These are phyloP conservation scores for Mohoua ochrocephala DNA, from an alignment of 2,113 vertebrate genomes.

Conservation along the genomic window DNA sequence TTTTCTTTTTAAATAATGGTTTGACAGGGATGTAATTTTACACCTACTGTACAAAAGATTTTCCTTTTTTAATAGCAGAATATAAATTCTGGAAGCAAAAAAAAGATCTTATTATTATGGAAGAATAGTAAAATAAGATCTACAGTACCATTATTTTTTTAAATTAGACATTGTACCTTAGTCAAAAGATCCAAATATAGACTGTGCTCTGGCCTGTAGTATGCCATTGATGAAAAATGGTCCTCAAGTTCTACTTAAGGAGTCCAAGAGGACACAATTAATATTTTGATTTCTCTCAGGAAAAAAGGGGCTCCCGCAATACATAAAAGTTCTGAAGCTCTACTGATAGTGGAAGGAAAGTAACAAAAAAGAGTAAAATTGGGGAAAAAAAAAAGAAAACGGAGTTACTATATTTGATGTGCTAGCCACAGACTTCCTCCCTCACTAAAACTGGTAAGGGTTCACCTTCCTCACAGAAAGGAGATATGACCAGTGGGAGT, in stretches of 20 bases:
- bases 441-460: not conserved
- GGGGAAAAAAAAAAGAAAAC: not conserved
- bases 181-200: constrained; percentile 62
- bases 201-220: not conserved
- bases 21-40: constrained; percentile 31
- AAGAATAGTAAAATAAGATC: constrained; percentile 41
- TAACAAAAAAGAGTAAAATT: not conserved
- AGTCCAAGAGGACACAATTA: not conserved
- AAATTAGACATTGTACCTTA: constrained; percentile 48
- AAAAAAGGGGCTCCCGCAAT: not conserved
- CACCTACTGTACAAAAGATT: constrained; percentile 29
- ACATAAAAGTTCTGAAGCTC: not conserved
- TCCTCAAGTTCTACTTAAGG: not conserved
- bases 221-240: not conserved
- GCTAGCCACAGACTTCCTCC: not conserved
- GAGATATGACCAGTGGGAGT: not conserved
- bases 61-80: constrained; percentile 52
- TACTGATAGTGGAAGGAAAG: not conserved
- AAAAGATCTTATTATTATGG: constrained; percentile 28
- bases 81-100: constrained; percentile 49
- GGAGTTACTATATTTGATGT: not conserved
- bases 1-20: constrained; percentile 21
- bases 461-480: not conserved
- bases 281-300: constrained; percentile 1
- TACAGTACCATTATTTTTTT: constrained; percentile 35